phyloP scores from a whole-genome alignment of 2,888 invertebrate species.

The Crematogaster levior region DNA sequence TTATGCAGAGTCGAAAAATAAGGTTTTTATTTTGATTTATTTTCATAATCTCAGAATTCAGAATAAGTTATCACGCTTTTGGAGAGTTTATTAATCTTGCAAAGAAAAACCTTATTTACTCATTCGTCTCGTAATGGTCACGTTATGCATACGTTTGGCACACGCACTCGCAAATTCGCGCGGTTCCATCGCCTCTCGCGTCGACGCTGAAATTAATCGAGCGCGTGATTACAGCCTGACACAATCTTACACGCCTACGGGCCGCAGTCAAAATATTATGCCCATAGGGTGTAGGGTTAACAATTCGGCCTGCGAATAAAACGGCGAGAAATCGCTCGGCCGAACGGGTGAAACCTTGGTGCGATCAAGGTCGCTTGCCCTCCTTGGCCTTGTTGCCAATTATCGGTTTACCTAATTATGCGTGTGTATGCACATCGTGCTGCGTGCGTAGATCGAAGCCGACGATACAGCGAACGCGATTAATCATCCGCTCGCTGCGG shows the following conservation, averaged over 20 bases:
- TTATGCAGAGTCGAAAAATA: background rate
- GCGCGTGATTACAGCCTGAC: conserved; percentile 56
- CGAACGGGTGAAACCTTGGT: background rate
- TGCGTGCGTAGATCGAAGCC: conserved; percentile 30
- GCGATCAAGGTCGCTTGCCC: conserved; percentile 39
- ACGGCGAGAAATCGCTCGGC: conserved; percentile 16
- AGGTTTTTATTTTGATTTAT: background rate
- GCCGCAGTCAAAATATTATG: conserved; percentile 44
- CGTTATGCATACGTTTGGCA: conserved; percentile 30
- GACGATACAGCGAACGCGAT: conserved; percentile 40
- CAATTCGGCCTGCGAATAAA: conserved; percentile 36
- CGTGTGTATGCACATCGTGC: conserved; percentile 20
- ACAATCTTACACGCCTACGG: conserved; percentile 44
- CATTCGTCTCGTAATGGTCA: conserved; percentile 4
- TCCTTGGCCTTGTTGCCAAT: conserved; percentile 45
- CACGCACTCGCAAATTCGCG: conserved; percentile 9
- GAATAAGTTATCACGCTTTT: background rate
- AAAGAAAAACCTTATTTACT: background rate
- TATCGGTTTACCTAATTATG: conserved; percentile 56
- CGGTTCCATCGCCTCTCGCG: conserved; percentile 25
- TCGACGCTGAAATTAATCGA: conserved; percentile 53
- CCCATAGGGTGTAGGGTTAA: conserved; percentile 22
- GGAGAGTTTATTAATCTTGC: background rate
- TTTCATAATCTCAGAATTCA: background rate
- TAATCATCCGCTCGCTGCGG: conserved; percentile 34